These are phyloP conservation scores for Danaus chrysippus DNA, from an alignment of 2,888 invertebrate species.

Conservation along the genomic window DNA sequence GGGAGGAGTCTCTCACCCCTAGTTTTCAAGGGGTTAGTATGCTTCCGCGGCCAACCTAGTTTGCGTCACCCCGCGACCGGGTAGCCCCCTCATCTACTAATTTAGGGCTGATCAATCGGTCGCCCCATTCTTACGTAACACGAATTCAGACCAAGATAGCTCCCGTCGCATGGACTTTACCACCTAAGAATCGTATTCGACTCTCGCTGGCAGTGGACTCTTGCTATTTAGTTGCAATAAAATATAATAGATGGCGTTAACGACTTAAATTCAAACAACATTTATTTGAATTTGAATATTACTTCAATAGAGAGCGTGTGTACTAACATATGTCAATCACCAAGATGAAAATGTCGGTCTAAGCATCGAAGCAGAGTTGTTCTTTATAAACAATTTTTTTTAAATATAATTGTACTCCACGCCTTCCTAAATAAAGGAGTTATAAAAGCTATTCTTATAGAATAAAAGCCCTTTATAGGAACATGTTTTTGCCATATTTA, in stretches of 20 bases:
- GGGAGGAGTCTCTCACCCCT: conserved; percentile 80
- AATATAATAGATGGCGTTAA: conserved; percentile 25
- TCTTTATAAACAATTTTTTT: too few relatives aligned
- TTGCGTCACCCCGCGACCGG: conserved; percentile 63
- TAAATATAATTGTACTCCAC: too few relatives aligned
- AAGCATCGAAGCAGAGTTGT: too few relatives aligned
- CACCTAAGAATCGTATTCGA: conserved; percentile 7
- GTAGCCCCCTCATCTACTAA: conserved; percentile 62
- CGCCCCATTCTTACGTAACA: conserved; percentile 63
- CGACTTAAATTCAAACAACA: too few relatives aligned
- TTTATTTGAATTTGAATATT: too few relatives aligned
- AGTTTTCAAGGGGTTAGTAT: conserved; percentile 80
- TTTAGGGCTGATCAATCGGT: conserved; percentile 78
- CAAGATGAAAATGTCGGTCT: too few relatives aligned
- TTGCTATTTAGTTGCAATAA: conserved; percentile 16
- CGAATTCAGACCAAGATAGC: conserved; percentile 42
- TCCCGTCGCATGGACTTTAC: conserved; percentile 18
- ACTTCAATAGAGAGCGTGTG: too few relatives aligned
- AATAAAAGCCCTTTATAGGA: not conserved
- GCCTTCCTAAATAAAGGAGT: not conserved
- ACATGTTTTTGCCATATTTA: conserved; percentile 1
- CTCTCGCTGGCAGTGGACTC: conserved; percentile 11
- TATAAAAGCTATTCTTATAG: not conserved
- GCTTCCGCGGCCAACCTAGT: conserved; percentile 79
- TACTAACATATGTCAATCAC: too few relatives aligned